Percentiles rank a stretch among this genome's conserved stretches.
Evolutionary conservation across 2,888 invertebrate species (phyloP).

Genomic region (Drosophila neotestacea): DNA sequence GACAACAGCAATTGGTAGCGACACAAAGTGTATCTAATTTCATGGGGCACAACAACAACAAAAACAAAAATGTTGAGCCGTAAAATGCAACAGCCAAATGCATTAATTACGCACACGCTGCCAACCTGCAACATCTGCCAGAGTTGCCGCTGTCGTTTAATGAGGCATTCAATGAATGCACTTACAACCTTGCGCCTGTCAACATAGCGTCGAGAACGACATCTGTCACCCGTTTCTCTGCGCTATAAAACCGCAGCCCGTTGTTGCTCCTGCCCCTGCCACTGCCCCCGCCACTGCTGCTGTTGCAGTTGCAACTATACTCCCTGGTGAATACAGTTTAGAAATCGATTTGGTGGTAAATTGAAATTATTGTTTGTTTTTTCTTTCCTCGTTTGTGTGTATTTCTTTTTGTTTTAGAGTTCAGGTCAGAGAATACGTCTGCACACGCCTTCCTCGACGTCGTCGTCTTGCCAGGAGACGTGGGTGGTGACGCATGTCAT

Average conservation of each 20-base stretch:
- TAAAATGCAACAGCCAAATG: constrained; percentile 70
- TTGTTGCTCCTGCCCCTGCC: constrained; percentile 40
- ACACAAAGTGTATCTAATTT: constrained; percentile 75
- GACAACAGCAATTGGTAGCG: constrained; percentile 67
- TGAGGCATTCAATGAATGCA: constrained; percentile 80
- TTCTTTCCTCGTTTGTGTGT: constrained; percentile 1
- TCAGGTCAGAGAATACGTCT: constrained; percentile 37
- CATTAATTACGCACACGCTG: constrained; percentile 75
- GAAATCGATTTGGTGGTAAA: constrained; percentile 76
- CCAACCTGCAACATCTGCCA: constrained; percentile 60
- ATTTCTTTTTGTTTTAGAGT: constrained; percentile 11
- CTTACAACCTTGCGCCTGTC: constrained; percentile 73
- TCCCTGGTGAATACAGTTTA: constrained; percentile 63
- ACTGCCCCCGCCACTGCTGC: constrained; percentile 18
- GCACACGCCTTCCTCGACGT: constrained; percentile 58
- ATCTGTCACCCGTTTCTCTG: constrained; percentile 72
- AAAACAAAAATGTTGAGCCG: constrained; percentile 57
- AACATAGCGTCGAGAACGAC: constrained; percentile 62
- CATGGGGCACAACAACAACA: constrained; percentile 58
- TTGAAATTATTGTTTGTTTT: constrained; percentile 73
- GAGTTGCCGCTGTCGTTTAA: constrained; percentile 67
- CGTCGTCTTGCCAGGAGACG: constrained; percentile 48
- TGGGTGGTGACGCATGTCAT: constrained; percentile 84
- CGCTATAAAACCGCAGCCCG: constrained; percentile 77
- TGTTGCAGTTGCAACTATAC: constrained; percentile 10